phyloP scores from a whole-genome alignment of 2,113 vertebrate species.

The Lophius piscatorius region DNA sequence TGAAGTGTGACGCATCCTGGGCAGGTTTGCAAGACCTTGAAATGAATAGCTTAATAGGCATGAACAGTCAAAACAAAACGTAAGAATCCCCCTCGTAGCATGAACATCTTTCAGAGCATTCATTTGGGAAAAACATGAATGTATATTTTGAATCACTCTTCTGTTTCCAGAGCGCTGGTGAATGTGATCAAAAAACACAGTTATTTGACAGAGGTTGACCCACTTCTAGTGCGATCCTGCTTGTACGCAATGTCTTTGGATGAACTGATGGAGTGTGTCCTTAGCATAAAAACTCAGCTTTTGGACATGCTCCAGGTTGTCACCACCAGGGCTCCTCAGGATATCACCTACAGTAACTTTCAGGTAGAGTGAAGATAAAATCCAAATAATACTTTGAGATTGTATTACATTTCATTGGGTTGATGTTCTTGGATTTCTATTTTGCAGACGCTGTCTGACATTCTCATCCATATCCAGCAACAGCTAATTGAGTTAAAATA shows the following conservation, averaged over 20 bases:
- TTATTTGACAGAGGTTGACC: slow-evolving; percentile 78
- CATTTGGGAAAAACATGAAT: no score
- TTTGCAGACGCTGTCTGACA: slow-evolving; percentile 57
- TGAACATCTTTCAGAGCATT: neutral
- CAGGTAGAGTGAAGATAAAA: slow-evolving; percentile 63
- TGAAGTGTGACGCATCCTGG: slow-evolving; percentile 62
- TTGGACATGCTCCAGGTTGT: slow-evolving; percentile 76
- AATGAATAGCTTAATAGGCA: rapidly evolving
- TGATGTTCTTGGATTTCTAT: slow-evolving; percentile 14
- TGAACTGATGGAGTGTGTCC: slow-evolving; percentile 69
- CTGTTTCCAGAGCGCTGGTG: slow-evolving; percentile 66
- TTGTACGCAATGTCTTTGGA: slow-evolving; percentile 78
- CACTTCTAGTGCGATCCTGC: slow-evolving; percentile 80
- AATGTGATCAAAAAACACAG: slow-evolving; percentile 63
- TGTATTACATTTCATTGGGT: neutral
- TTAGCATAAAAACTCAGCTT: slow-evolving; percentile 53
- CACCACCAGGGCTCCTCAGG: slow-evolving; percentile 45
- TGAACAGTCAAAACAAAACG: slow-evolving; percentile 38
- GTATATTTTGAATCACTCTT: no score
- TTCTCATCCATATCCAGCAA: slow-evolving; percentile 61
- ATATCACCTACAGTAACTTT: rapidly evolving
- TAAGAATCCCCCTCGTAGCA: slow-evolving; percentile 12
- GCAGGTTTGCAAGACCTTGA: slow-evolving; percentile 78
- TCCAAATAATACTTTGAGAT: no score
- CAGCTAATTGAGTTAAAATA: slow-evolving; percentile 68